A percentile compares a stretch with the other conserved stretches of the same genome.
phyloP scores from a whole-genome alignment of 2,113 vertebrate species.

The Rhinogobius similis region DNA sequence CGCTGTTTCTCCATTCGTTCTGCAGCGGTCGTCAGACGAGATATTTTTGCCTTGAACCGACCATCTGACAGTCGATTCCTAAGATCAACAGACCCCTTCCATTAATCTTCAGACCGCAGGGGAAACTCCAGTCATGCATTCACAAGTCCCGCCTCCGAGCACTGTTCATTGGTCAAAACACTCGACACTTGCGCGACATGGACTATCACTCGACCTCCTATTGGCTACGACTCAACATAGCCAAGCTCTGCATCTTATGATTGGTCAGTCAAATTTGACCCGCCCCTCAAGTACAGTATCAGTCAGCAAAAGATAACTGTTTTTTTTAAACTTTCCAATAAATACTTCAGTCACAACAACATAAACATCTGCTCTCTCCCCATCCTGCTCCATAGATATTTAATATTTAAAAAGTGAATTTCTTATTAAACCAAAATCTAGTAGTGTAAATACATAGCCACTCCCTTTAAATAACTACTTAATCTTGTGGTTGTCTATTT shows the following conservation, averaged over 20 bases:
- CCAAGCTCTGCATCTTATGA: slow-evolving; percentile 41
- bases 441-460: slow-evolving; percentile 25
- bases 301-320: slow-evolving; percentile 39
- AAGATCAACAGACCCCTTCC: slow-evolving; percentile 77
- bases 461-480: slow-evolving; percentile 42
- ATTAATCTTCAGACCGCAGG: slow-evolving; percentile 80
- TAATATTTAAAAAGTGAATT: not conserved
- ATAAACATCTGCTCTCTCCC: not conserved
- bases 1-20: slow-evolving; percentile 25
- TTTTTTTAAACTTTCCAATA: slow-evolving; percentile 35
- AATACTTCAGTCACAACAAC: not conserved
- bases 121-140: slow-evolving; percentile 80
- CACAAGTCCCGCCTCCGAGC: slow-evolving; percentile 43
- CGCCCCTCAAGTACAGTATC: slow-evolving; percentile 54
- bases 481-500: slow-evolving; percentile 65
- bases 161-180: slow-evolving; percentile 48
- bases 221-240: slow-evolving; percentile 47
- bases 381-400: not conserved
- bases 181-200: slow-evolving; percentile 10
- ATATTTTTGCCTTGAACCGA: slow-evolving; percentile 47
- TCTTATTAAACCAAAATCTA: slow-evolving; percentile 7
- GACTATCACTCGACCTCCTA: slow-evolving; percentile 5
- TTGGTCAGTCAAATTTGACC: slow-evolving; percentile 59
- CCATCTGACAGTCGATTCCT: slow-evolving; percentile 65
- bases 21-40: slow-evolving; percentile 45